phyloP scores from a whole-genome alignment of 2,113 vertebrate species.

The Nothocercus julius region DNA sequence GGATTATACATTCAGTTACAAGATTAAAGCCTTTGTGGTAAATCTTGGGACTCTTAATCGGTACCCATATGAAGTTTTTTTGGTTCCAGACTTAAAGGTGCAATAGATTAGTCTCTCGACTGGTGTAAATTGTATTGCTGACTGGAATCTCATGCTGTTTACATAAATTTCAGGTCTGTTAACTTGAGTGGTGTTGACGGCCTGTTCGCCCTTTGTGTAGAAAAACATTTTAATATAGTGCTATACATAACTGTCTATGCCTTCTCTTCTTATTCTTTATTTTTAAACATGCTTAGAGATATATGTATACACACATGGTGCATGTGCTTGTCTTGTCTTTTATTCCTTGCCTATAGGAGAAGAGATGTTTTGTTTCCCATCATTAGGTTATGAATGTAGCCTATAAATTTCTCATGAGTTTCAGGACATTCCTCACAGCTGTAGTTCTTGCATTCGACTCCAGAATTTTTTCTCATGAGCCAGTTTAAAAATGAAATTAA shows the following conservation, averaged over 20 bases:
- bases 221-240: background rate
- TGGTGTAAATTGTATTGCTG: background rate
- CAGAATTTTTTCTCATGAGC: slow-evolving; percentile 10
- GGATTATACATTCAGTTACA: background rate
- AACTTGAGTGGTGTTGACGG: background rate
- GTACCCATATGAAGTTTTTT: background rate
- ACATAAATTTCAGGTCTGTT: background rate
- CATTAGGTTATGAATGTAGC: background rate
- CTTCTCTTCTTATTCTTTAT: slow-evolving; percentile 39
- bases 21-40: background rate
- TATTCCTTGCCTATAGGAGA: background rate
- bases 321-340: background rate
- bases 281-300: slow-evolving; percentile 53
- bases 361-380: slow-evolving; percentile 11
- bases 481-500: slow-evolving; percentile 51
- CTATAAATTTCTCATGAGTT: slow-evolving; percentile 12
- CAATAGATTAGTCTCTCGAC: background rate
- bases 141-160: background rate
- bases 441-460: slow-evolving; percentile 8
- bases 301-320: background rate
- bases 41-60: background rate
- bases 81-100: background rate
- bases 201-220: background rate
- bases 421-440: background rate
- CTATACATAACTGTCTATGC: background rate